Base-by-base conservation (phyloP, 1,140 invertebrate genomes). In the Sarcophaga peregrina region DNA sequence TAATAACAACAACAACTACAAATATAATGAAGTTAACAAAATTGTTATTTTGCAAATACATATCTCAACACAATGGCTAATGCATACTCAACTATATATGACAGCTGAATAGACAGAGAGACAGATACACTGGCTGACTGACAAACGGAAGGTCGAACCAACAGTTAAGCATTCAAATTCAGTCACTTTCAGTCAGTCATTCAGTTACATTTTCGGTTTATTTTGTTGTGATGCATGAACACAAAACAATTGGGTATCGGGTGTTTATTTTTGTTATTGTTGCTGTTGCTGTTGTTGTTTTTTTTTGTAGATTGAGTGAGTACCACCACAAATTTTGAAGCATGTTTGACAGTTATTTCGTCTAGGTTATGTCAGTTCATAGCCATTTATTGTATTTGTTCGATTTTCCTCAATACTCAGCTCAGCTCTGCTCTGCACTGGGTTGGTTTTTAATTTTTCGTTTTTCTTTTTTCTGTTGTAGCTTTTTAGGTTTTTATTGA, bases 321-420 rank as follows among this genome's bases (percentile, higher is more conserved):
- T 58, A 58, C 54, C 11, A 58, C 62, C 62, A 20, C 62, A 68
- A 68, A 68, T 17, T 68, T 68, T 68, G n/a, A 68, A 68, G 62
- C 20, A 68, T 68, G n/a, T 68, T 68, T 68, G 62, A 68, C 62
- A 68, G 62, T 68, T 68, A 68, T 68, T 68, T 68, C 62, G 62
- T 68, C 62, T 68, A 20, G 62, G 62, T 68, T 68, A 68, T 68
- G 62, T 68, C 62, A 68, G 62, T 68, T 68, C 62, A 68, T 20
- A 68, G 62, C 62, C 25, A 17, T 68, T 68, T 68, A 68, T 68
- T 68, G 62, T 68, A 68, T 20, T 37, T 68, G 62, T 68, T 68
- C n/a, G 9, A 52, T 52, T 68, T 68, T 20, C n/a, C 15, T 62
- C n/a, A 15, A 3, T 37, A 37, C 25, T 37, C 1, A 2, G 25